Evolutionary conservation across 2,797 vertebrate genomes (phyloP).

Genomic region (Hemibagrus guttatus): DNA sequence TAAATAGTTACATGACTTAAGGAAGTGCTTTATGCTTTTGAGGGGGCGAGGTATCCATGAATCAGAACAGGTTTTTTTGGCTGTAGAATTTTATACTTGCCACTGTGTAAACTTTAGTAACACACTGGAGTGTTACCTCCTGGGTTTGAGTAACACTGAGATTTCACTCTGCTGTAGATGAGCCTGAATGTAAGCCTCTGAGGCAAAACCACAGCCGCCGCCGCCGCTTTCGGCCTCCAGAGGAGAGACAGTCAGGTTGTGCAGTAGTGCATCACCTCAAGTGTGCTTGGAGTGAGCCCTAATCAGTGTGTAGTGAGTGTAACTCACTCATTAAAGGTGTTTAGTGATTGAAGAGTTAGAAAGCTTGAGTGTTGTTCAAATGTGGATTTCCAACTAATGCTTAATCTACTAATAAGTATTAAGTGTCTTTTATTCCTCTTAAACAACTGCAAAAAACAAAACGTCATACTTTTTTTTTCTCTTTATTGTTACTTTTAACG

Average conservation of each 20-base stretch:
- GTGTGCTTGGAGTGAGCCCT: conserved; percentile 68
- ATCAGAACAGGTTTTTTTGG: background rate
- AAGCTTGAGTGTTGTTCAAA: background rate
- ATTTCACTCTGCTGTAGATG: conserved; percentile 80
- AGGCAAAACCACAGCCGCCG: conserved; percentile 98
- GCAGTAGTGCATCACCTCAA: conserved; percentile 43
- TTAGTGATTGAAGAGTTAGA: background rate
- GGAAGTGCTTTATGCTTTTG: background rate
- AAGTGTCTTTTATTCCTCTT: background rate
- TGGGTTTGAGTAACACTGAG: conserved; percentile 1
- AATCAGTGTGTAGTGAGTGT: background rate
- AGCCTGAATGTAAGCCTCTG: conserved; percentile 92
- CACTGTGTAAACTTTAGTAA: background rate
- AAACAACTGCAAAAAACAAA: background rate
- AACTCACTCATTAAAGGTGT: background rate
- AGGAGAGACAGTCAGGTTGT: conserved; percentile 99
- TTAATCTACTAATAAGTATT: background rate
- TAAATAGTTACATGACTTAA: conserved; percentile 2
- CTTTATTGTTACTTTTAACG: background rate
- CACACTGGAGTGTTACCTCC: background rate
- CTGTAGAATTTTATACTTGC: conserved; percentile 3
- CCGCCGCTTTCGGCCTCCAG: conserved; percentile 88
- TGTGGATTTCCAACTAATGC: background rate
- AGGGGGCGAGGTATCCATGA: background rate
- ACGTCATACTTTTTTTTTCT: background rate